A percentile compares a stretch with the other conserved stretches of the same genome.
Conservation (phyloP, 2,888 invertebrate species). For the Scrobipalpa costella region DNA sequence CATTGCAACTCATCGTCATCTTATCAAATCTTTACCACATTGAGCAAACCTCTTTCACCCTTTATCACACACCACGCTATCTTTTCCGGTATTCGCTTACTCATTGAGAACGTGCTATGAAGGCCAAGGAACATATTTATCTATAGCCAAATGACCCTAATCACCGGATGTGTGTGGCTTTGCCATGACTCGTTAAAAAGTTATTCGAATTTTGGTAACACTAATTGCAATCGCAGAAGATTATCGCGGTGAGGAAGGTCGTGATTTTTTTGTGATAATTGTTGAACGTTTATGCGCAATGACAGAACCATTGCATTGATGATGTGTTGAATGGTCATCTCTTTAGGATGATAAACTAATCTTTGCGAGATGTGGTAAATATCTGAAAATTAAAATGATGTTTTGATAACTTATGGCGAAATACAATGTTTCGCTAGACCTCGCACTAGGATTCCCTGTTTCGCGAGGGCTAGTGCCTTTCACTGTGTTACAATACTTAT, state of each 20-base stretch:
- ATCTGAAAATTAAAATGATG: no score
- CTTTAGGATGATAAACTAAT: neutral
- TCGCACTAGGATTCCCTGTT: no score
- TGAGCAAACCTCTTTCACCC: neutral
- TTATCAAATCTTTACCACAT: neutral
- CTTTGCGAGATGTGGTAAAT: no score
- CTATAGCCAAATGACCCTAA: conserved; percentile 24
- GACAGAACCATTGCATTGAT: neutral
- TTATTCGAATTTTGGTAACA: conserved; percentile 5
- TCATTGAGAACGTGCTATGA: conserved; percentile 23
- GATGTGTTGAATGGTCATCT: neutral
- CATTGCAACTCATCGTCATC: no score
- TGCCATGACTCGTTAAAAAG: conserved; percentile 18
- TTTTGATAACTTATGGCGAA: no score
- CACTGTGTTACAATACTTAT: no score
- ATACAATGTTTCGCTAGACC: no score
- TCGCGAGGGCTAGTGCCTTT: no score
- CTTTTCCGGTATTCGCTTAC: conserved; percentile 28
- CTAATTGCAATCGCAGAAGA: neutral
- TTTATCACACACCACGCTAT: neutral
- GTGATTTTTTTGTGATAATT: neutral
- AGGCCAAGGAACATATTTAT: neutral
- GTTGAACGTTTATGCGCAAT: conserved; percentile 1
- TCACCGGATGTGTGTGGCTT: conserved; percentile 26
- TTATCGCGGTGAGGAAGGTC: conserved; percentile 11